These are phyloP conservation scores for Phthorimaea operculella DNA, from an alignment of 1,140 invertebrate genomes.

Conservation along the genomic window DNA sequence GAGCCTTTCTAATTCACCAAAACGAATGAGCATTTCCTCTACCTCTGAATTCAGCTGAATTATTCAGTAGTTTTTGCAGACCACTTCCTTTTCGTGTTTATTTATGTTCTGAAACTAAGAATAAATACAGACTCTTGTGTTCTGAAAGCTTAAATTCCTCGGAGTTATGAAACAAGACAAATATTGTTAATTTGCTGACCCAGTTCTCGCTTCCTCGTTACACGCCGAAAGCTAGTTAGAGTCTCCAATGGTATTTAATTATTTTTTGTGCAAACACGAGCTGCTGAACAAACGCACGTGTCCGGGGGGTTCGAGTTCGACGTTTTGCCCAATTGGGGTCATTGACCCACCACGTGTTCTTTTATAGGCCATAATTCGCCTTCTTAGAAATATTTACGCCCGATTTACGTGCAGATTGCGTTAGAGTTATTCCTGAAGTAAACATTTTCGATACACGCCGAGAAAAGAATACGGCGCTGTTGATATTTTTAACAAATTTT, in stretches of 20 bases:
- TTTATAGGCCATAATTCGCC: conserved; percentile 33
- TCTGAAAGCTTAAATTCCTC: too few species aligned
- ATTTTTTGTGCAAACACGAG: conserved; percentile 2
- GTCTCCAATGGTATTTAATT: background rate
- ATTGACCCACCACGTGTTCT: conserved; percentile 24
- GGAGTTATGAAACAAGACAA: background rate
- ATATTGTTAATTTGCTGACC: background rate
- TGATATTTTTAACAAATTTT: conserved; percentile 3
- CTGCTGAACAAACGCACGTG: conserved; percentile 4
- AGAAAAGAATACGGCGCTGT: conserved; percentile 1
- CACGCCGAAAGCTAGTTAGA: background rate
- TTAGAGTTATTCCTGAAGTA: conserved; percentile 1
- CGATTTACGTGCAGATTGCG: background rate
- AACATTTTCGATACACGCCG: background rate
- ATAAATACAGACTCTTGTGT: too few species aligned
- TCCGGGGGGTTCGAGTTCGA: background rate
- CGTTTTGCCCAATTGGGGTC: conserved; percentile 16
- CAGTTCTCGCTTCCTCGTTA: background rate
- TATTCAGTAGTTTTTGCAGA: too few species aligned
- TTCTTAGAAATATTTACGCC: conserved; percentile 1
- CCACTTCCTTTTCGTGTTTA: too few species aligned
- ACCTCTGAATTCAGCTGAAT: too few species aligned
- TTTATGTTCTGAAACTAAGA: too few species aligned
- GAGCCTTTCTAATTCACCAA: too few species aligned
- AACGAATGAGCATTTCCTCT: too few species aligned